Evolutionary conservation across 2,113 vertebrate genomes (phyloP).

Genomic region (Miniopterus natalensis): DNA sequence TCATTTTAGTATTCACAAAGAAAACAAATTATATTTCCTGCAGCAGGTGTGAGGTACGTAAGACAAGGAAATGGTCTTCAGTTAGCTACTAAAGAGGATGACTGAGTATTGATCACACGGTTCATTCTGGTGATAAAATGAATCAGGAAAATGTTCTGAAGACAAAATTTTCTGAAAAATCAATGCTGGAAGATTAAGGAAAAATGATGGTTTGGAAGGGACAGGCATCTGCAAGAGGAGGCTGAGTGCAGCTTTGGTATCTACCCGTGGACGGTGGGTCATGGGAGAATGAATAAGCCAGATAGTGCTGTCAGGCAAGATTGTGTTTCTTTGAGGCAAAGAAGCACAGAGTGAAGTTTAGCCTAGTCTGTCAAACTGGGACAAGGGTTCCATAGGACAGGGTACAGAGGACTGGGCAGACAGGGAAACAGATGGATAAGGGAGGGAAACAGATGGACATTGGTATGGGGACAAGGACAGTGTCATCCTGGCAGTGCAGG

Average conservation of each 20-base stretch:
- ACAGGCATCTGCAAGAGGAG: not conserved
- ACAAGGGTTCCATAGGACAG: not conserved
- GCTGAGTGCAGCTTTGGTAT: not conserved
- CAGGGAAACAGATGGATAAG: not conserved
- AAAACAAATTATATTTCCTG: not conserved
- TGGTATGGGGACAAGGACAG: not conserved
- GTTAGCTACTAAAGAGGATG: not conserved
- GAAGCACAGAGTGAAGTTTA: not conserved
- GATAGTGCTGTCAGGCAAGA: accelerated
- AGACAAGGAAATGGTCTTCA: not conserved
- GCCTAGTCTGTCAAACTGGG: not conserved
- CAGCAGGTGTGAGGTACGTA: not conserved
- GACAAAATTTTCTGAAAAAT: not conserved
- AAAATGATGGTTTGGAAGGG: not conserved
- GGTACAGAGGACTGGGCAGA: not conserved
- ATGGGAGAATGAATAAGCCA: not conserved
- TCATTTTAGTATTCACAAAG: not conserved
- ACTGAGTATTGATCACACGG: not conserved
- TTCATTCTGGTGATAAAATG: not conserved
- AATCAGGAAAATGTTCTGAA: constrained; percentile 18
- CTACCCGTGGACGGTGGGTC: not conserved
- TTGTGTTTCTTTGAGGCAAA: not conserved
- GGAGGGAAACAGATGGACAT: too few species aligned
- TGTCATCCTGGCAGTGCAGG: not conserved
- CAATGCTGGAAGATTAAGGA: not conserved